Base-by-base conservation (phyloP, 2,888 invertebrate genomes). In the Mayetiola destructor region DNA sequence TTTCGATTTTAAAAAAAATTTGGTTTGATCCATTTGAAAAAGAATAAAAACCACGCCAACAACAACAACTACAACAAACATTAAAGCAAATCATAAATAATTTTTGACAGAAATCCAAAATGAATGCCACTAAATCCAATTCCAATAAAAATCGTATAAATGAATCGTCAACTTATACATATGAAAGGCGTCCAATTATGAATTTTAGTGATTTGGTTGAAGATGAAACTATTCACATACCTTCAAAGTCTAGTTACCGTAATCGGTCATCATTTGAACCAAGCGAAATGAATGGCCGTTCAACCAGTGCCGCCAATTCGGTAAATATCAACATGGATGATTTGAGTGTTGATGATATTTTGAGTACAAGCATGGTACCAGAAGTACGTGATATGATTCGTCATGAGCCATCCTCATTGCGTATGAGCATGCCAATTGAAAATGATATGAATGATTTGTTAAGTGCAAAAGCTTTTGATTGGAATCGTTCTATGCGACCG, bases 221-320 rank as follows among this genome's bases (percentile, higher is more conserved):
- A 1, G 71, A 71, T 58, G 67, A 69, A 56, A 71, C 70, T 5
- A 69, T 71, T 27, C 63, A 70, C n/a, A n/a, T n/a, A n/a, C 48
- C 27, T 27, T 27, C 48, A 27, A 14, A n/a, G 27, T 2, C 23
- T n/a, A n/a, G n/a, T n/a, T n/a, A n/a, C n/a, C n/a, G n/a, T n/a
- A 27, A 27, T 27, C 2, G 27, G 27, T 14, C n/a, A 27, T 27
- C 69, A 1, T 70, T 71, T 60, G 68, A 70, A 55, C 70, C 71
- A 1, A 64, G 63, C 0, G 71, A 72, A 60, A 71, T 72, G 9
- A 71, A 70, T 0, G 72, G 68, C 0, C 66, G 72, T 9, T 71
- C 72, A 1, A 72, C 71, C 0, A 21, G 14, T 2, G n/a, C 29
- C 9, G 18, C 30, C 18, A 18, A n/a, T 27, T 14, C n/a, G 8